Percentiles rank a stretch among this genome's conserved stretches.
phyloP scores from a whole-genome alignment of 2,888 invertebrate species.

The Noctuana brunneofusca region DNA sequence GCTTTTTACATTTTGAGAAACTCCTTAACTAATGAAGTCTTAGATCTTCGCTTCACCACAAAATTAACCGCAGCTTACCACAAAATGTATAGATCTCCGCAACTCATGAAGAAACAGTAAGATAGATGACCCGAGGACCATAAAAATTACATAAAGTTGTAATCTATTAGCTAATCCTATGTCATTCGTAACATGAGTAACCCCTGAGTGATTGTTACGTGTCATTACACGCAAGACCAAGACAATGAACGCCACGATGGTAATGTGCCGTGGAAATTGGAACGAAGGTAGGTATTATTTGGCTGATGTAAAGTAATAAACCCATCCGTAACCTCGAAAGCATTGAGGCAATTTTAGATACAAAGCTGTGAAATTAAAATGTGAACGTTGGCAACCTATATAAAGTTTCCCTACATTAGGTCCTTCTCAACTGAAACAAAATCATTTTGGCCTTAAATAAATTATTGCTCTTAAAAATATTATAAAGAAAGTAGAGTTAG shows the following conservation, averaged over 20 bases:
- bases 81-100: neutral
- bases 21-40: too few relatives aligned
- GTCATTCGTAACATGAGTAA: conserved; percentile 22
- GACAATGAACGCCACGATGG: conserved; percentile 44
- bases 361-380: neutral
- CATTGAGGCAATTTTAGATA: neutral
- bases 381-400: neutral
- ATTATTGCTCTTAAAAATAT: neutral
- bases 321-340: conserved; percentile 41
- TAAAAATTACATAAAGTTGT: conserved; percentile 11
- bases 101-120: neutral
- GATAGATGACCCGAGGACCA: neutral
- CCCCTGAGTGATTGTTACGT: conserved; percentile 26
- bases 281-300: conserved; percentile 36
- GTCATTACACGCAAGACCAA: conserved; percentile 45
- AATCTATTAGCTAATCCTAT: conserved; percentile 18
- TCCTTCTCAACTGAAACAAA: too few relatives aligned
- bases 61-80: too few relatives aligned
- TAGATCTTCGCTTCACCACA: too few relatives aligned
- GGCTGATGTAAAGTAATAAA: conserved; percentile 35
- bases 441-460: too few relatives aligned
- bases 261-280: conserved; percentile 54
- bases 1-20: too few relatives aligned
- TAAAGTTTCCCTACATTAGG: neutral
- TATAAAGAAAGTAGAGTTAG: conserved; percentile 9